Evolutionary conservation across 2,113 vertebrate genomes (phyloP).

Genomic region (Thymallus thymallus): DNA sequence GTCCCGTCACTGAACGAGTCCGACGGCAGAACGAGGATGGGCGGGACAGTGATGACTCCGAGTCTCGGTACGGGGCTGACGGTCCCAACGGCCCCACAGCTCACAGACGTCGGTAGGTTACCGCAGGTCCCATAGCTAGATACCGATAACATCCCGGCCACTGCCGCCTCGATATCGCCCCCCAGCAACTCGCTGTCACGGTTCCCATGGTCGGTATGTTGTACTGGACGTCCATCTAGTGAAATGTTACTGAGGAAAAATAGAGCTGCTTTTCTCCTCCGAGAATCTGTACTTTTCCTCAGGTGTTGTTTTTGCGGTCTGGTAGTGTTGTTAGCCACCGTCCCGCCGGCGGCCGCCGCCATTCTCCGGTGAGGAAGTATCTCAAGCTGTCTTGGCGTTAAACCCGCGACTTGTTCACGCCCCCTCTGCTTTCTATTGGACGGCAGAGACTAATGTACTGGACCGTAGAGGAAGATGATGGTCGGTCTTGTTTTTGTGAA

Average conservation of each 20-base stretch:
- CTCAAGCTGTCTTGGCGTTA: conserved; percentile 56
- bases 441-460: background rate
- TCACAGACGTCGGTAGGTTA: conserved; percentile 41
- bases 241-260: conserved; percentile 93
- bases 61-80: conserved; percentile 39
- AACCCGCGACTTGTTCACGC: conserved; percentile 53
- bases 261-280: conserved; percentile 86
- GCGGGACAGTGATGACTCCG: conserved; percentile 57
- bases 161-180: conserved; percentile 46
- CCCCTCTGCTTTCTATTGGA: conserved; percentile 40
- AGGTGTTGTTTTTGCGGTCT: conserved; percentile 55
- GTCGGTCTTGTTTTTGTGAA: conserved; percentile 3
- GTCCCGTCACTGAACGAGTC: conserved; percentile 56
- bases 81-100: conserved; percentile 35
- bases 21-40: conserved; percentile 71
- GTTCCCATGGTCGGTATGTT: conserved; percentile 53
- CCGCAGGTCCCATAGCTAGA: conserved; percentile 49
- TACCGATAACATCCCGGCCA: conserved; percentile 47
- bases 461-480: conserved; percentile 10
- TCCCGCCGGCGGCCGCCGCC: conserved; percentile 80
- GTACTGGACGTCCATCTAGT: conserved; percentile 83
- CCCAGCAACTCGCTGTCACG: conserved; percentile 51
- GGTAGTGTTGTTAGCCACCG: conserved; percentile 44
- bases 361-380: conserved; percentile 66
- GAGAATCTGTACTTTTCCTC: conserved; percentile 77